Evolutionary conservation across 2,888 invertebrate species (phyloP).

Genomic region (Rhagium mordax): DNA sequence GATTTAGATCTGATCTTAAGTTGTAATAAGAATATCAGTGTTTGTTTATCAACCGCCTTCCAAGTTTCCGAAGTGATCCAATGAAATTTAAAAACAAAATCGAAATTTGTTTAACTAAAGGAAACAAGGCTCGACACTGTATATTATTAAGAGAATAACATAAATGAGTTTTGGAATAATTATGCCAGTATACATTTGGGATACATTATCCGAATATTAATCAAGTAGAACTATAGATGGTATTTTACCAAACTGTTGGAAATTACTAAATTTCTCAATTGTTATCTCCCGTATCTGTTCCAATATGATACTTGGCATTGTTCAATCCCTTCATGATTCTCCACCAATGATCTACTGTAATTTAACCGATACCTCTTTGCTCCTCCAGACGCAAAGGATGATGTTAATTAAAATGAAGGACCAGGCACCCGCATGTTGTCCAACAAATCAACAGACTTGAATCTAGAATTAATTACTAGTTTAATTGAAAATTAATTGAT

Average conservation of each 20-base stretch:
- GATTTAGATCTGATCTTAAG: no score
- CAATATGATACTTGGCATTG: not conserved
- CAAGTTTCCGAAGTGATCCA: no score
- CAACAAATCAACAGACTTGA: constrained; percentile 45
- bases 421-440: constrained; percentile 43
- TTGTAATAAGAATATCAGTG: no score
- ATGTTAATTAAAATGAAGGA: constrained; percentile 48
- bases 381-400: constrained; percentile 57
- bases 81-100: no score
- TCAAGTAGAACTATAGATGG: not conserved
- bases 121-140: no score
- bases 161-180: no score
- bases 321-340: constrained; percentile 71
- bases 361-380: constrained; percentile 75
- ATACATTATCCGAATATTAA: not conserved
- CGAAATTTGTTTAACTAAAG: no score
- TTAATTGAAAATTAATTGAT: constrained; percentile 49
- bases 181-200: no score
- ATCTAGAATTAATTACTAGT: constrained; percentile 49
- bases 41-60: no score
- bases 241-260: not conserved
- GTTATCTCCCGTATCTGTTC: not conserved
- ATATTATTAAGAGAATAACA: no score
- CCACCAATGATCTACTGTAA: constrained; percentile 73
- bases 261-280: not conserved